These are phyloP conservation scores for Oscarella lobularis DNA, from an alignment of 37 sponge, comb jelly and placozoan genomes.

Conservation along the genomic window DNA sequence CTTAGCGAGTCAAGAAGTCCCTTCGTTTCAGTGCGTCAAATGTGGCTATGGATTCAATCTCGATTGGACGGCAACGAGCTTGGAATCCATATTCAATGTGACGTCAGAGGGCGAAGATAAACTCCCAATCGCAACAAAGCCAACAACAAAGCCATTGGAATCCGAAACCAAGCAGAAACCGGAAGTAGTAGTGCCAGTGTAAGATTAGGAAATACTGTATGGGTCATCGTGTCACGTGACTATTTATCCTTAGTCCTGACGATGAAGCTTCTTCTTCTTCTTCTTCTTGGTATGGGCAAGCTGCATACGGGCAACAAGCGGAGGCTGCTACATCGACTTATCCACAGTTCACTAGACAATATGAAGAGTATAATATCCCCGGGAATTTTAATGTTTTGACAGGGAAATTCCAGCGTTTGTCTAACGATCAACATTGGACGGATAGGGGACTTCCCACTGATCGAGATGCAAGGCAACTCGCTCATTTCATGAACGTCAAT, in stretches of 20 bases:
- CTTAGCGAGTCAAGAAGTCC: background rate
- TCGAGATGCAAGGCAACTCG: background rate
- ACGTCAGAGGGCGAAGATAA: background rate
- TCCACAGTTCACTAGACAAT: background rate
- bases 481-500: background rate
- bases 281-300: no score
- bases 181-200: no score
- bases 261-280: no score
- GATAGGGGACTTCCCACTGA: background rate
- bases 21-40: conserved; percentile 1
- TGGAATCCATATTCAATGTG: background rate
- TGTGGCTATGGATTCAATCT: conserved; percentile 7
- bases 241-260: no score
- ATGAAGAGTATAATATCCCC: background rate
- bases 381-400: background rate
- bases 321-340: no score
- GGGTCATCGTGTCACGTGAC: no score
- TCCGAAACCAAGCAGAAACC: no score
- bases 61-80: background rate
- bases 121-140: background rate
- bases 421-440: background rate
- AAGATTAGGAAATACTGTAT: no score
- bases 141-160: no score
- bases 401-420: conserved; percentile 6
- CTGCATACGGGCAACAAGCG: no score